Conservation (phyloP, 2,113 vertebrate genomes). For the Urocitellus parryii region DNA sequence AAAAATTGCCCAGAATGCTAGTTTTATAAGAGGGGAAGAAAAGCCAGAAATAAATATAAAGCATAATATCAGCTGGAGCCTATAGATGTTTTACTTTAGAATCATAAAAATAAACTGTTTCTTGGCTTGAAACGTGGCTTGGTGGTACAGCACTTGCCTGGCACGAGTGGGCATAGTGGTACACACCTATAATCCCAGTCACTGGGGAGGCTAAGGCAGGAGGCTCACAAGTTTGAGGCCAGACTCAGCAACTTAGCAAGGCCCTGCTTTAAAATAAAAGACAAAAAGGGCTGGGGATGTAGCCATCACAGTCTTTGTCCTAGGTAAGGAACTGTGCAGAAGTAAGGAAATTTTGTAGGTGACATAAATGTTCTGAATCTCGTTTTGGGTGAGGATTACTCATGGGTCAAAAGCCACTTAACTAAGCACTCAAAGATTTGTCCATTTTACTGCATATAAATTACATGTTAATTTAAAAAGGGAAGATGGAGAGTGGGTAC, state of each 20-base stretch:
- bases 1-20: slow-evolving; percentile 31
- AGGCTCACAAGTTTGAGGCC: no score
- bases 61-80: not conserved
- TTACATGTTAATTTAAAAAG: not conserved
- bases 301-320: not conserved
- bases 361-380: not conserved
- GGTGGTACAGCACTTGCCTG: no score
- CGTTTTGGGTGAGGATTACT: not conserved
- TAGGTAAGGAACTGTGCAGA: not conserved
- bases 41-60: slow-evolving; percentile 39
- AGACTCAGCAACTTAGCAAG: no score
- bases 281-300: no score
- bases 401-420: not conserved
- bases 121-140: no score
- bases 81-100: not conserved
- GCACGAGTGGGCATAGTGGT: no score
- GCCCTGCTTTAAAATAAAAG: no score
- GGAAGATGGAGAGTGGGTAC: not conserved
- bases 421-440: not conserved
- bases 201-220: no score
- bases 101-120: not conserved
- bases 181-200: no score
- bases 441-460: not conserved
- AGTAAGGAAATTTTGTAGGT: not conserved
- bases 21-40: slow-evolving; percentile 10